These are phyloP conservation scores for Tapera naevia DNA, from an alignment of 2,797 vertebrate genomes.

Conservation along the genomic window DNA sequence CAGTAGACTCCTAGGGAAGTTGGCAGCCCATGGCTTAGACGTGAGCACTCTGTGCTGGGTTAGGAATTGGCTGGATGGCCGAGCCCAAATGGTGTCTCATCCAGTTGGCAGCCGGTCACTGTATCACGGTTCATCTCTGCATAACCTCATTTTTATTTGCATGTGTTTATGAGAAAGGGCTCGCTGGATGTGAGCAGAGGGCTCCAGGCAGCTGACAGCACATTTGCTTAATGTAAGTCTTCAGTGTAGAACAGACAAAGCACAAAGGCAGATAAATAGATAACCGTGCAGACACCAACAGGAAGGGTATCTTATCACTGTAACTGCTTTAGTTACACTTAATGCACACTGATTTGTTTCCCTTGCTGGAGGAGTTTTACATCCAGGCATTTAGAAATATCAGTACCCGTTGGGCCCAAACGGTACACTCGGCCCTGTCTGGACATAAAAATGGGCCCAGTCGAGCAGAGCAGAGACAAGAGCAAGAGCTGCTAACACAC, in stretches of 20 bases:
- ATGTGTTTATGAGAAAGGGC: background rate
- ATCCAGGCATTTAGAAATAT: background rate
- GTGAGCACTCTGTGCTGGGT: too few species aligned
- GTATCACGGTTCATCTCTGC: background rate
- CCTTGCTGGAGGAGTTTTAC: background rate
- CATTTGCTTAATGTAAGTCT: background rate
- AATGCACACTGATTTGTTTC: background rate
- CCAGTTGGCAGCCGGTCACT: too few species aligned
- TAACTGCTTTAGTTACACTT: background rate
- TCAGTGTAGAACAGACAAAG: background rate
- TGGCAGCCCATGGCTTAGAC: too few species aligned
- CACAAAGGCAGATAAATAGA: background rate
- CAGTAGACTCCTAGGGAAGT: too few species aligned
- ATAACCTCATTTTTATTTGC: background rate
- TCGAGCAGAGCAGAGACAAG: background rate
- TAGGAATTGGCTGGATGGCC: too few species aligned
- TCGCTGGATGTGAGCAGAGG: rapidly evolving
- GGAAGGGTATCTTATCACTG: background rate
- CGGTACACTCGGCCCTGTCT: background rate
- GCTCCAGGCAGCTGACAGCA: background rate
- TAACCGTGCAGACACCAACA: background rate
- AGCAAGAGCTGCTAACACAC: background rate
- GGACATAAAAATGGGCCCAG: background rate
- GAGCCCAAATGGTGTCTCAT: too few species aligned
- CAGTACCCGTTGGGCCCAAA: background rate